Evolutionary conservation across 2,888 invertebrate genomes (phyloP), one percentile per base, ranked within the genome.

Genomic region (Chorisops tibialis): DNA sequence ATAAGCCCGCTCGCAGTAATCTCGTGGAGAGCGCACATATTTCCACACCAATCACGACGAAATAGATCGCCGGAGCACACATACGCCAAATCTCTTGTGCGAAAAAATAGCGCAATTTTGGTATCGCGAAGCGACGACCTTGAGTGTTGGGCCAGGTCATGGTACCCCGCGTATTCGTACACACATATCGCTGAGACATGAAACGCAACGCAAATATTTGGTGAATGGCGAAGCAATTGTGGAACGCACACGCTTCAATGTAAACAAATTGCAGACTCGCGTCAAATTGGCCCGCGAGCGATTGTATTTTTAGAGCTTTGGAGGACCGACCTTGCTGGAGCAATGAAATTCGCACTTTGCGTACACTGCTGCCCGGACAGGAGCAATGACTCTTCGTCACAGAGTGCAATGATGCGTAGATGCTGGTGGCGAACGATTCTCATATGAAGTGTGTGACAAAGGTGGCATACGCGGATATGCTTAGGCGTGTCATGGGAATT

Each of bases 371-470:
- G 7, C 30, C 30, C 30, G 30, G 30, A 30, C 30, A n/a, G 30
- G 30, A 30, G 5, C 30, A 30, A 7, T 30, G 30, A 30, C 30
- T 30, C 30, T 30, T 30, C 30, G 30, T 30, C 30, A 30, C n/a
- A n/a, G n/a, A n/a, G 9, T 30, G 30, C 9, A 30, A 30, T 30
- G 30, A 9, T 9, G 30, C 30, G 30, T 2, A 30, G 7, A 30
- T 30, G n/a, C n/a, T 30, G 30, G 30, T n/a, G n/a, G 30, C 30
- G 5, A 7, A 30, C 30, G 5, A 9, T 30, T 30, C 1, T 7
- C 56, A 56, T 18, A n/a, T n/a, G n/a, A n/a, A n/a, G n/a, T n/a
- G 35, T 56, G 56, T 45, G 54, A 56, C 56, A 56, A 56, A 56
- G 56, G 56, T 56, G 24, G 43, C 41, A 54, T 54, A 43, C 54